These are phyloP conservation scores for Puma concolor DNA, from an alignment of 2,113 vertebrate species.

Conservation along the genomic window DNA sequence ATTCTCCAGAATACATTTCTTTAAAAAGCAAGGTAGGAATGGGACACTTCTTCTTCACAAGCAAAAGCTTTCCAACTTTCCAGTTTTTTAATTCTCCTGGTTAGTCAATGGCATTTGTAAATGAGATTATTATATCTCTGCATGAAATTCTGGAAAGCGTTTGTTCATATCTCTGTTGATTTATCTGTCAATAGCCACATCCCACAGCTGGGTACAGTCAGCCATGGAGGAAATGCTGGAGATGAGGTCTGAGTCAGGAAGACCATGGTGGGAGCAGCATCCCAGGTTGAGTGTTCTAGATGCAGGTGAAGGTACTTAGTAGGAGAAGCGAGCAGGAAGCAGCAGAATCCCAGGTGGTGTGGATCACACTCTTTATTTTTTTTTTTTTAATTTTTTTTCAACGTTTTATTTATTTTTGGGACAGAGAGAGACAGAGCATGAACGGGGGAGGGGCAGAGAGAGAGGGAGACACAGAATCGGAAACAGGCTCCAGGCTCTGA, in stretches of 20 bases:
- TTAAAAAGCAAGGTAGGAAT: background rate
- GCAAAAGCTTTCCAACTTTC: background rate
- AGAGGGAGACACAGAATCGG: no score
- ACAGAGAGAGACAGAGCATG: no score
- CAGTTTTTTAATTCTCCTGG: background rate
- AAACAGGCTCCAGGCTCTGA: no score
- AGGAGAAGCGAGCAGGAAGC: background rate
- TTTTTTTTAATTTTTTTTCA: no score
- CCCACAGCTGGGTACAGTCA: background rate
- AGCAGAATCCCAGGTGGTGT: background rate
- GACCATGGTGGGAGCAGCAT: background rate
- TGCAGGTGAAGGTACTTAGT: background rate
- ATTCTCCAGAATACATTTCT: conserved; percentile 47
- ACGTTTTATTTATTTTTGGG: no score
- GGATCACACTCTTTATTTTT: background rate
- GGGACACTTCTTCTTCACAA: background rate
- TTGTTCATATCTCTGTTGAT: background rate
- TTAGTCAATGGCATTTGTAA: background rate
- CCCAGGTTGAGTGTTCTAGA: background rate
- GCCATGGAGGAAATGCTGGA: background rate
- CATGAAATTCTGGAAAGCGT: background rate
- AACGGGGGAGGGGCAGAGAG: no score
- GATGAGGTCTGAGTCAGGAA: background rate
- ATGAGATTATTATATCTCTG: background rate
- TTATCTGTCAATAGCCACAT: background rate